These are phyloP conservation scores for Gambusia affinis DNA, from an alignment of 2,113 vertebrate species.

Conservation along the genomic window DNA sequence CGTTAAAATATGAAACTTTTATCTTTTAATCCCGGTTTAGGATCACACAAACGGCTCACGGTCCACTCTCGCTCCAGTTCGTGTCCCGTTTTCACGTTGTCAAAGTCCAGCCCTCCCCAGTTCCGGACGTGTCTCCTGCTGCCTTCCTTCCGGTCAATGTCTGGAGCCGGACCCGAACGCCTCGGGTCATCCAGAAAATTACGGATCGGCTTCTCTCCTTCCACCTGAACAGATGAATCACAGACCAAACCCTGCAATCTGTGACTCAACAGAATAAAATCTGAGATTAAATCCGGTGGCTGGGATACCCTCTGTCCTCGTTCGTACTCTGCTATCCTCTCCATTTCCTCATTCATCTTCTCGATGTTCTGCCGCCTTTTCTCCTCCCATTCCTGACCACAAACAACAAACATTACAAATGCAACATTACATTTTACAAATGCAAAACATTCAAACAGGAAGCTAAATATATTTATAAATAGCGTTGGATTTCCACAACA, in stretches of 20 bases:
- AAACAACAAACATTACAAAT: not conserved
- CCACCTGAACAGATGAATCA: constrained; percentile 56
- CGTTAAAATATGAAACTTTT: not conserved
- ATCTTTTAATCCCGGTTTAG: not conserved
- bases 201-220: constrained; percentile 86
- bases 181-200: constrained; percentile 93
- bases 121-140: constrained; percentile 90
- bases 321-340: constrained; percentile 90
- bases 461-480: too few relatives aligned
- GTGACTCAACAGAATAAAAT: not conserved
- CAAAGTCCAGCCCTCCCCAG: constrained; percentile 93
- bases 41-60: constrained; percentile 58
- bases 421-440: not conserved
- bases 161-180: constrained; percentile 81
- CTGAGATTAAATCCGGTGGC: not conserved
- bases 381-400: constrained; percentile 91
- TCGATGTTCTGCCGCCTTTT: constrained; percentile 91
- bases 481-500: too few relatives aligned
- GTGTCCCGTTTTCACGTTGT: constrained; percentile 86
- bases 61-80: constrained; percentile 86
- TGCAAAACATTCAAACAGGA: not conserved
- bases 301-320: constrained; percentile 84
- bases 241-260: not conserved
- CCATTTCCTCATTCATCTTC: constrained; percentile 95
- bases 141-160: constrained; percentile 85